phyloP scores from a whole-genome alignment of 2,797 vertebrate species.

The Ciconia nigra region DNA sequence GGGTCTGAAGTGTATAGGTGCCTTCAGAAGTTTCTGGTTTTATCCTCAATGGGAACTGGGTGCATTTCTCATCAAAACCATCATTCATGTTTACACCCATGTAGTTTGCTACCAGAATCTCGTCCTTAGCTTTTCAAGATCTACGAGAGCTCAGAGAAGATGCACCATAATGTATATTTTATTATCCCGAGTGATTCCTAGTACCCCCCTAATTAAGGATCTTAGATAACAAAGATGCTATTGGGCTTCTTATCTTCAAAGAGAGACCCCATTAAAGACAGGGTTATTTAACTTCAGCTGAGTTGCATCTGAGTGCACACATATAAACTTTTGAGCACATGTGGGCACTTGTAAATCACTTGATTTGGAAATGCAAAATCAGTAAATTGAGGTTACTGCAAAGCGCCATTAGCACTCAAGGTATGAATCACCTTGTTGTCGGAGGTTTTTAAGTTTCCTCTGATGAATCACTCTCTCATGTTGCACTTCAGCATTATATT shows the following conservation, averaged over 20 bases:
- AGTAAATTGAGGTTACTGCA: neutral
- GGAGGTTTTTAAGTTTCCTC: neutral
- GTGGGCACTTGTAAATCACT: neutral
- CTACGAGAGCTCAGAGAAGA: neutral
- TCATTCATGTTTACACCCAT: neutral
- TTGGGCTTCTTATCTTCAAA: neutral
- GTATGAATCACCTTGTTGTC: conserved; percentile 18
- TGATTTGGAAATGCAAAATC: neutral
- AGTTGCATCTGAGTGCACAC: neutral
- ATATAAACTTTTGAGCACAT: neutral
- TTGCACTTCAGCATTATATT: neutral
- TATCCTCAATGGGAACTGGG: neutral
- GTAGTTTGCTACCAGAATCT: neutral
- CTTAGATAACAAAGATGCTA: neutral
- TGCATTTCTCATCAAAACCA: neutral
- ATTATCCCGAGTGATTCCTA: neutral
- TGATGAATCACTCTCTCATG: neutral
- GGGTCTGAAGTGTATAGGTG: neutral
- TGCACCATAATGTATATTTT: neutral
- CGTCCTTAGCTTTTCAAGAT: neutral
- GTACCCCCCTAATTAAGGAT: neutral
- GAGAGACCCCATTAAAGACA: neutral
- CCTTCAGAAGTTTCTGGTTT: neutral
- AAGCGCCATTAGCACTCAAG: neutral
- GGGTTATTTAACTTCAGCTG: neutral